Evolutionary conservation across 1,140 invertebrate species (phyloP).

Genomic region (Rhizoglyphus robini): DNA sequence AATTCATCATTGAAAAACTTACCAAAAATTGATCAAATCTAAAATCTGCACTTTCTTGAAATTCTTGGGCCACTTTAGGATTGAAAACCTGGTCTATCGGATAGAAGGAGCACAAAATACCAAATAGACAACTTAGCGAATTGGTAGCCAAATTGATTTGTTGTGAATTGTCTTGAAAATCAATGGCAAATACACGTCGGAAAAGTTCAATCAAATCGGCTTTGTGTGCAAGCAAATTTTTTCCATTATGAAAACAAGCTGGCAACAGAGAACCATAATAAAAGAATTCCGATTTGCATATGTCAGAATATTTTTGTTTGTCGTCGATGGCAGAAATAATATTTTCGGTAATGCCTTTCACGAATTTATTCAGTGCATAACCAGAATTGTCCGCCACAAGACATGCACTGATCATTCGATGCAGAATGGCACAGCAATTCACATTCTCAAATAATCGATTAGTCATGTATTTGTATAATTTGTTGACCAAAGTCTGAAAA

Average conservation of each 20-base stretch:
- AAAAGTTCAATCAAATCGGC: background rate
- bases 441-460: constrained; percentile 51
- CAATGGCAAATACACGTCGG: background rate
- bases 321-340: background rate
- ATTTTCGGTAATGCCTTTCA: background rate
- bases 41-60: background rate
- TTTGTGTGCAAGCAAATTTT: background rate
- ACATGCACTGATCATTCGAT: background rate
- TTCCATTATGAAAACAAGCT: background rate
- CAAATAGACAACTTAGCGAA: background rate
- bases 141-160: background rate
- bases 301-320: background rate
- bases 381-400: background rate
- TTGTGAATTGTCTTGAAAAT: background rate
- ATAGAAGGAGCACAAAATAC: background rate
- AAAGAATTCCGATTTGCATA: background rate
- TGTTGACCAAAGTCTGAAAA: too few species aligned
- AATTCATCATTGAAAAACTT: background rate
- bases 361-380: background rate
- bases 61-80: background rate
- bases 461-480: constrained; percentile 55
- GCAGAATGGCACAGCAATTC: background rate
- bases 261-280: background rate
- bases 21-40: background rate
- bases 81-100: background rate